phyloP scores from a whole-genome alignment of 2,888 invertebrate genomes.

The Tridacna crocea region DNA sequence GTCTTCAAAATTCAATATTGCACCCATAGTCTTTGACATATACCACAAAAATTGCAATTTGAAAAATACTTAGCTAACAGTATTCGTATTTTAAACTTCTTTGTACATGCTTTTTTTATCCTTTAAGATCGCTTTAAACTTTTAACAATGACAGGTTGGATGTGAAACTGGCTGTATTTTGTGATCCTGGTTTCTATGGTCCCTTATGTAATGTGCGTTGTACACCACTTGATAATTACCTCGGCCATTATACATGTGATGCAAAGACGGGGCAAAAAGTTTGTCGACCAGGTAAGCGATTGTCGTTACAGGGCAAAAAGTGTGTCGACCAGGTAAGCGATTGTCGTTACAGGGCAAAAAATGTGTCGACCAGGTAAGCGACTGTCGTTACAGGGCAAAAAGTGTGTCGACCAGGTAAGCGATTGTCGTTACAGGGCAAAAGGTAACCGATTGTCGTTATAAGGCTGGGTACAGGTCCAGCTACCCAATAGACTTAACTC shows the following conservation, averaged over 20 bases:
- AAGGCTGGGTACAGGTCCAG: too few species aligned
- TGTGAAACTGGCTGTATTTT: slow-evolving; percentile 59
- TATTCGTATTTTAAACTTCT: too few species aligned
- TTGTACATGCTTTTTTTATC: too few species aligned
- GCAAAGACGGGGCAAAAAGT: slow-evolving; percentile 53
- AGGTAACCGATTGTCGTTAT: too few species aligned
- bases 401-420: slow-evolving; percentile 58
- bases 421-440: too few species aligned
- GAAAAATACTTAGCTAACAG: too few species aligned
- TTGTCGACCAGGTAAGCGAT: slow-evolving; percentile 57
- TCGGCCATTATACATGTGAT: slow-evolving; percentile 70
- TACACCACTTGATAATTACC: slow-evolving; percentile 48
- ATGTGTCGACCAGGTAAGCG: slow-evolving; percentile 58
- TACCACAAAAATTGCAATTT: too few species aligned
- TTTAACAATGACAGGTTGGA: neutral
- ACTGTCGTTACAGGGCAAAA: slow-evolving; percentile 54
- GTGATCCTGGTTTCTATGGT: slow-evolving; percentile 67
- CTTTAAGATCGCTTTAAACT: too few species aligned
- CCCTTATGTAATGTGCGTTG: slow-evolving; percentile 64
- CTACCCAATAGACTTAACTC: too few species aligned
- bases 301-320: slow-evolving; percentile 55
- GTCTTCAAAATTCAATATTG: too few species aligned
- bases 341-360: slow-evolving; percentile 55
- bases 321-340: slow-evolving; percentile 57
- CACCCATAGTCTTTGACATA: too few species aligned